Evolutionary conservation across 2,797 vertebrate species (phyloP), one percentile per base, ranked within the genome.

Genomic region (Urophycis tenuis): DNA sequence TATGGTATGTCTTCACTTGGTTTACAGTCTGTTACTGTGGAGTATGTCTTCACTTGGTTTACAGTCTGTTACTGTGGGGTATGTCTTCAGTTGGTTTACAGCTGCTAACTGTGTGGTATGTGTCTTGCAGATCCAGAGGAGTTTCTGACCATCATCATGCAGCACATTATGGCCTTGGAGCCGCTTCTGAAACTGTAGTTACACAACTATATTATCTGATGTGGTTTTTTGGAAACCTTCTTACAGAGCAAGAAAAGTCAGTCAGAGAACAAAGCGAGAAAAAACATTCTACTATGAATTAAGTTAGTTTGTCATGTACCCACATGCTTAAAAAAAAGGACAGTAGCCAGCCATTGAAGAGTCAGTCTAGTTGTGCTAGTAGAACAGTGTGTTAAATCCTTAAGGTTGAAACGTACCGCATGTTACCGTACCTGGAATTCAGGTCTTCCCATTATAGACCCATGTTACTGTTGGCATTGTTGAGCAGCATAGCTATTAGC

Each of bases 61-160:
- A n/a, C 49, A n/a, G 22, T 60, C 2, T 60, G 49, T 60, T 8
- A n/a, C 19, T 60, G 49, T 60, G 49, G n/a, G 49, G 7, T n/a
- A 19, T 19, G 60, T 64, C 60, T 29, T 64, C 10, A 64, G 9
- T 29, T 25, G 2, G 60, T 64, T 8, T 64, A n/a, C n/a, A 29
- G 3, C 29, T 2, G 25, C n/a, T 64, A 64, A 64, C n/a, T 64
- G n/a, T 70, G 31, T 71, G 69, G 7, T 22, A 19, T 71, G 12
- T 83, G 30, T 84, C 17, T 85, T 87, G 33, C 85, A 97, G 96
- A 97, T 88, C 96, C 96, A 0, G 96, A 97, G 81, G 96, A 97
- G 89, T 97, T 97, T 80, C 94, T 97, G 7, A 95, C 83, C 3
- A 91, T 97, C 82, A 92, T 97, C 73, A 96, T 97, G 95, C 93